Evolutionary conservation across 2,797 vertebrate genomes (phyloP).

Genomic region (Rhincodon typus): DNA sequence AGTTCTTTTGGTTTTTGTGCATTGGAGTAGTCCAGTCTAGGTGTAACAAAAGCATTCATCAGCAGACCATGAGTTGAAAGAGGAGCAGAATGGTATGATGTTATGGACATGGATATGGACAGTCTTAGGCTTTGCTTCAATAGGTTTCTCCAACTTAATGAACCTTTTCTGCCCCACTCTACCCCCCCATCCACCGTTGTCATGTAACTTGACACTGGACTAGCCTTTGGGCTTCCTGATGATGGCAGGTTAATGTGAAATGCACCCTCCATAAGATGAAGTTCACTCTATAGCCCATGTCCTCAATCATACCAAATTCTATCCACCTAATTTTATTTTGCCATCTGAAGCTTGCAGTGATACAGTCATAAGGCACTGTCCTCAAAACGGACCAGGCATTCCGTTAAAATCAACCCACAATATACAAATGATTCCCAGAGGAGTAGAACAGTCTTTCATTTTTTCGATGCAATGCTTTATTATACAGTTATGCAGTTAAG

Average conservation of each 20-base stretch:
- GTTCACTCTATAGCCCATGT: too few relatives aligned
- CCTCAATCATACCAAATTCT: too few relatives aligned
- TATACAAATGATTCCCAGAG: neutral
- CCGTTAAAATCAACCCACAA: neutral
- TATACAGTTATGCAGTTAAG: neutral
- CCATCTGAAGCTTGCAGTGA: neutral
- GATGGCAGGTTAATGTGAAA: neutral
- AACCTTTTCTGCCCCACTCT: neutral
- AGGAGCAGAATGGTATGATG: too few relatives aligned
- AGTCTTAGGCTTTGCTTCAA: neutral
- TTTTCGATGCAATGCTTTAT: neutral
- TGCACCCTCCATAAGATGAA: too few relatives aligned
- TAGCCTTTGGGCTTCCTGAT: neutral
- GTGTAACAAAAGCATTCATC: too few relatives aligned
- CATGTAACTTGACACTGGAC: neutral
- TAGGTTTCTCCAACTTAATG: neutral
- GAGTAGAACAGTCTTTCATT: neutral
- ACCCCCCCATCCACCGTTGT: too few relatives aligned
- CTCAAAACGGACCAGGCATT: neutral
- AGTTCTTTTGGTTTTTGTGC: too few relatives aligned
- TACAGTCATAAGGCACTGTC: neutral
- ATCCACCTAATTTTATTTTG: neutral
- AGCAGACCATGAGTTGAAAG: too few relatives aligned
- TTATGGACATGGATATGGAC: too few relatives aligned
- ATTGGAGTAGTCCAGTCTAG: too few relatives aligned